Evolutionary conservation across 2,113 vertebrate species (phyloP).

Genomic region (Heliornis fulica): DNA sequence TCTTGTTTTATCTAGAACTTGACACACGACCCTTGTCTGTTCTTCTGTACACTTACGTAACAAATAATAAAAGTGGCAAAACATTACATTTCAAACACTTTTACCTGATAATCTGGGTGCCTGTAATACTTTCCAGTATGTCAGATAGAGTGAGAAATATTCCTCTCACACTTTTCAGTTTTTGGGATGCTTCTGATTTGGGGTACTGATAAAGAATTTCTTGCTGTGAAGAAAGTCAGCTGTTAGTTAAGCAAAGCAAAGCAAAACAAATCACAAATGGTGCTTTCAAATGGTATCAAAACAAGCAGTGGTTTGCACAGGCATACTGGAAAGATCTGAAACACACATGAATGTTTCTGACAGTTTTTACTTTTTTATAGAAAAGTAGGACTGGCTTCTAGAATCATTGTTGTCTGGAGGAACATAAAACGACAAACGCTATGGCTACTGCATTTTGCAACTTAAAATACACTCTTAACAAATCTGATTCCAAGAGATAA

Average conservation of each 20-base stretch:
- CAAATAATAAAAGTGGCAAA: neutral
- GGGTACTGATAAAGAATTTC: conserved; percentile 96
- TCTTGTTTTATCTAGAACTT: neutral
- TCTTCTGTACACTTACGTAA: neutral
- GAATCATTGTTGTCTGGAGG: neutral
- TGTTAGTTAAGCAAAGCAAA: conserved; percentile 31
- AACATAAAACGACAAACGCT: neutral
- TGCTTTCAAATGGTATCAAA: neutral
- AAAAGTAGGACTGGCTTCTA: neutral
- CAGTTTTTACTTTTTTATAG: neutral
- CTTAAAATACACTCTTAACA: neutral
- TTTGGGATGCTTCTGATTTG: conserved; percentile 83
- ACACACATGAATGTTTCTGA: neutral
- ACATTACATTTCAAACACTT: neutral
- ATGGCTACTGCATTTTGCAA: neutral
- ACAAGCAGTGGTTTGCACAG: neutral
- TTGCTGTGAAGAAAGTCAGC: conserved; percentile 78
- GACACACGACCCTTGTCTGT: neutral
- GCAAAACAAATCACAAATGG: neutral
- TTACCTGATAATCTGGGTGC: conserved; percentile 90
- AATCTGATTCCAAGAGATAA: neutral
- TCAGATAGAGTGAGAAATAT: conserved; percentile 96
- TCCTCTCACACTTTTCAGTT: conserved; percentile 90
- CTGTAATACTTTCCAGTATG: conserved; percentile 93
- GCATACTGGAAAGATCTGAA: neutral